phyloP scores from a whole-genome alignment of 2,113 vertebrate genomes.

The Nyctereutes procyonoides region DNA sequence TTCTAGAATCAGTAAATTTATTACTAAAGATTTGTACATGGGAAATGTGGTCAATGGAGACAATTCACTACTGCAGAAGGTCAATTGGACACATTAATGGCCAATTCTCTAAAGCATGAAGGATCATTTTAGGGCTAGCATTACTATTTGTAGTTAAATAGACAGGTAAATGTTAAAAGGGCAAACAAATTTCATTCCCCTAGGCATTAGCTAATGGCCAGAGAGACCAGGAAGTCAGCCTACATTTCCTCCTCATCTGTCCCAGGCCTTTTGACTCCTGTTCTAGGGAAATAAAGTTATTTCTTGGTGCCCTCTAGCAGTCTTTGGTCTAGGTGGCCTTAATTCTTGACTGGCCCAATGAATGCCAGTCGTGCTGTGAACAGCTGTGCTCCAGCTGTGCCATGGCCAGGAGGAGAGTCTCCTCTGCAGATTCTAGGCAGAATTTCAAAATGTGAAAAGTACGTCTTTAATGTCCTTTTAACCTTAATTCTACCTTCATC shows the following conservation, averaged over 20 bases:
- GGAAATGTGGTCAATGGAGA: constrained; percentile 79
- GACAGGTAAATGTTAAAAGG: constrained; percentile 80
- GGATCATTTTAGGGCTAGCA: constrained; percentile 79
- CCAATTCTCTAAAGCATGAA: constrained; percentile 81
- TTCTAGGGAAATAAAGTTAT: constrained; percentile 19
- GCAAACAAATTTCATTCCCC: constrained; percentile 77
- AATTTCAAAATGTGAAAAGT: constrained; percentile 50
- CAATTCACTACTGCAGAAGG: constrained; percentile 78
- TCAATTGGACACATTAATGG: constrained; percentile 82
- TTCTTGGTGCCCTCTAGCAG: constrained; percentile 37
- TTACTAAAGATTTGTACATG: constrained; percentile 82
- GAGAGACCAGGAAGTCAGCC: constrained; percentile 62
- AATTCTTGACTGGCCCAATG: background rate
- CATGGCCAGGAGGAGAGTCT: background rate
- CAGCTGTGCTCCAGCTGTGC: background rate
- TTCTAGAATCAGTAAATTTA: constrained; percentile 84
- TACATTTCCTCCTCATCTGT: constrained; percentile 57
- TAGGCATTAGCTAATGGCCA: constrained; percentile 56
- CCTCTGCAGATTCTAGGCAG: constrained; percentile 10
- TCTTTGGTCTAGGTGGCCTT: constrained; percentile 49
- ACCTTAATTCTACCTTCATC: background rate
- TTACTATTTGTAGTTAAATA: constrained; percentile 83
- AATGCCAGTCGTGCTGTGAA: background rate
- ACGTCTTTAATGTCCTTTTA: background rate
- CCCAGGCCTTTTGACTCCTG: constrained; percentile 18